These are phyloP conservation scores for Sciurus vulgaris DNA, from an alignment of 2,797 vertebrate species.

Conservation along the genomic window DNA sequence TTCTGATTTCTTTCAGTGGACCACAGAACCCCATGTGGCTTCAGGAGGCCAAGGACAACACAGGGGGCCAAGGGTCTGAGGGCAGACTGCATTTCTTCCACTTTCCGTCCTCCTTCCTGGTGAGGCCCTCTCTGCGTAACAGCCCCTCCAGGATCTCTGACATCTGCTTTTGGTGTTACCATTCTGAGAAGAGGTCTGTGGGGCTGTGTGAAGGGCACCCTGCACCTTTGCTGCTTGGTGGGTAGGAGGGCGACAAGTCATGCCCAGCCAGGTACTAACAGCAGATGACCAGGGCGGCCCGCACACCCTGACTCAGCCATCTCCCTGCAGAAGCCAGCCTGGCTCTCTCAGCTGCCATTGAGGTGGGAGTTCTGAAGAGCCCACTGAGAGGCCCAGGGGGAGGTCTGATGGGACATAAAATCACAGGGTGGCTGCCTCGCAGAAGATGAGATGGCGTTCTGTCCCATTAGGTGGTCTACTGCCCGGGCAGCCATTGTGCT, in stretches of 20 bases:
- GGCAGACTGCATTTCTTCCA: not conserved
- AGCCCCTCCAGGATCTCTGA: not conserved
- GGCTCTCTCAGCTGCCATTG: not conserved
- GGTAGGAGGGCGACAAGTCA: rapidly evolving
- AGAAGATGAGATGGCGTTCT: not conserved
- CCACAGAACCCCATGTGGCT: not conserved
- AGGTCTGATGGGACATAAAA: not conserved
- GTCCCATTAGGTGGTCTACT: slow-evolving; percentile 1
- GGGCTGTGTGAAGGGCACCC: not conserved
- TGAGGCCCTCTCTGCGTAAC: not conserved
- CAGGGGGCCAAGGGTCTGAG: not conserved
- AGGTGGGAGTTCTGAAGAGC: not conserved
- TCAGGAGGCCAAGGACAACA: not conserved
- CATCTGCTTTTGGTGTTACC: not conserved
- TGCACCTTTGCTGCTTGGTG: no score
- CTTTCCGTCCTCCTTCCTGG: no score
- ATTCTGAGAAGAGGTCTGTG: rapidly evolving
- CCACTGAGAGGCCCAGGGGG: not conserved
- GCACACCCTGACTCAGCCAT: rapidly evolving
- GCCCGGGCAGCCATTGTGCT: not conserved
- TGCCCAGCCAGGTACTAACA: rapidly evolving
- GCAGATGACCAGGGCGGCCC: not conserved
- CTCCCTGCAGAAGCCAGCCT: no score
- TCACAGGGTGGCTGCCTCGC: not conserved
- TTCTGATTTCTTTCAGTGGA: not conserved